Conservation (phyloP, 2,113 vertebrate species). For the Prochilodus magdalenae region DNA sequence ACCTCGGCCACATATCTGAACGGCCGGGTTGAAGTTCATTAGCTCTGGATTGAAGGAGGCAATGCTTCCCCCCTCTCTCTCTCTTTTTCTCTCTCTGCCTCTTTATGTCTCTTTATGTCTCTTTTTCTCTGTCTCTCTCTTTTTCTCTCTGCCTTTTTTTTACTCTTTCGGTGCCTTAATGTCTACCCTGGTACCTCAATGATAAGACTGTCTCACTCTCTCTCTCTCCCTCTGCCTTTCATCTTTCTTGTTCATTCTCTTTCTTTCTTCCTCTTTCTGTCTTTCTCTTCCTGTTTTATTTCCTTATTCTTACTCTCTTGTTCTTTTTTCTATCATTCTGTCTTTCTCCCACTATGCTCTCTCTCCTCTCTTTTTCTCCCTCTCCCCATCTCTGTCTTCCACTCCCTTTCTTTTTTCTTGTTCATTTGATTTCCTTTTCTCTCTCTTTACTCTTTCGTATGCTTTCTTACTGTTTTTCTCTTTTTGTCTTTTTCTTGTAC, state of each 20-base stretch:
- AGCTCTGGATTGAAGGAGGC: constrained; percentile 65
- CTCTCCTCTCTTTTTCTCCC: constrained; percentile 47
- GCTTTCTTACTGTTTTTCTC: constrained; percentile 44
- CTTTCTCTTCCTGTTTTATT: constrained; percentile 64
- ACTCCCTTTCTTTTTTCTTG: constrained; percentile 80
- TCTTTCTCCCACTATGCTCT: neutral
- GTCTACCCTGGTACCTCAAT: constrained; percentile 96
- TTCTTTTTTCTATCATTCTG: constrained; percentile 27
- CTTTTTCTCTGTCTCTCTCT: neutral
- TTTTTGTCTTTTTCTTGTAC: constrained; percentile 7
- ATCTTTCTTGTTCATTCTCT: constrained; percentile 40
- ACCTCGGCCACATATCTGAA: constrained; percentile 83
- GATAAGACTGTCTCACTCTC: constrained; percentile 54
- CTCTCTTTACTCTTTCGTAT: constrained; percentile 15
- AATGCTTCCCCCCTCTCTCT: constrained; percentile 59
- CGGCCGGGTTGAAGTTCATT: constrained; percentile 75
- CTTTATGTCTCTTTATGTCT: constrained; percentile 58
- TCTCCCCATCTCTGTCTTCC: constrained; percentile 57
- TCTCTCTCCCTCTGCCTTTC: constrained; percentile 48
- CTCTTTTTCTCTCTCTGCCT: constrained; percentile 26
- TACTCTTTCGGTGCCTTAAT: constrained; percentile 89
- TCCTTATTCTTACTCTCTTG: neutral
- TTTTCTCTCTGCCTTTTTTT: constrained; percentile 2
- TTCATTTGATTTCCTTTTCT: constrained; percentile 77
- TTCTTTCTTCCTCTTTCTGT: constrained; percentile 52